phyloP scores from a whole-genome alignment of 2,113 vertebrate species.

The Trichomycterus rosablanca region DNA sequence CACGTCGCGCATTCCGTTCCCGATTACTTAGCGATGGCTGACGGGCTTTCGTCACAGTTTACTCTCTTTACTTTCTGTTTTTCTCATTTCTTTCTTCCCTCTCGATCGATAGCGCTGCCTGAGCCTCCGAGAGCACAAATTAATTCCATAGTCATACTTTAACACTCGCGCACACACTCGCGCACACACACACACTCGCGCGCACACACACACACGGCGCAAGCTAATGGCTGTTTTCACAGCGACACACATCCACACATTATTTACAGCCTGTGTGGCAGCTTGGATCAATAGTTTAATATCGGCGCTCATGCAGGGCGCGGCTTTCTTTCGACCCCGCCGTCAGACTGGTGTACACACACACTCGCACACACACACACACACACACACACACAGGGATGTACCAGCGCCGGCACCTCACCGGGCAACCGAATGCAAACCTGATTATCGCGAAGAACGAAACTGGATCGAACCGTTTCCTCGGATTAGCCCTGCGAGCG shows the following conservation, averaged over 20 bases:
- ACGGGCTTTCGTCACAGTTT: neutral
- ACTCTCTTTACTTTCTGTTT: neutral
- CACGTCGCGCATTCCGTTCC: no score
- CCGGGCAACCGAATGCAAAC: no score
- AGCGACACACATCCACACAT: slow-evolving; percentile 37
- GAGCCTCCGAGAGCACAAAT: no score
- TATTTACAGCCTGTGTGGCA: slow-evolving; percentile 44
- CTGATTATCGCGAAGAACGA: no score
- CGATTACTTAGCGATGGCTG: no score
- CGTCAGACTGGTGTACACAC: slow-evolving; percentile 17
- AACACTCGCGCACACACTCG: no score
- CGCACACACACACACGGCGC: slow-evolving; percentile 13
- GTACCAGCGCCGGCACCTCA: no score
- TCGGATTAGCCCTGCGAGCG: no score
- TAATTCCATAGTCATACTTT: no score
- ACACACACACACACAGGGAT: slow-evolving; percentile 5
- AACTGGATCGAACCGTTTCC: no score
- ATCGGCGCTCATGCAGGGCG: slow-evolving; percentile 48
- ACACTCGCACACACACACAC: slow-evolving; percentile 1
- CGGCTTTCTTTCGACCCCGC: slow-evolving; percentile 28
- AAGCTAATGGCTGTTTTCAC: no score
- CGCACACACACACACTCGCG: slow-evolving; percentile 16
- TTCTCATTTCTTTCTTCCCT: slow-evolving; percentile 4
- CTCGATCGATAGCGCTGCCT: no score
- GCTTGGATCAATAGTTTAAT: slow-evolving; percentile 52